A percentile compares a stretch with the other conserved stretches of the same genome.
Conservation (phyloP, 2,113 vertebrate species). For the Oxyruncus cristatus region DNA sequence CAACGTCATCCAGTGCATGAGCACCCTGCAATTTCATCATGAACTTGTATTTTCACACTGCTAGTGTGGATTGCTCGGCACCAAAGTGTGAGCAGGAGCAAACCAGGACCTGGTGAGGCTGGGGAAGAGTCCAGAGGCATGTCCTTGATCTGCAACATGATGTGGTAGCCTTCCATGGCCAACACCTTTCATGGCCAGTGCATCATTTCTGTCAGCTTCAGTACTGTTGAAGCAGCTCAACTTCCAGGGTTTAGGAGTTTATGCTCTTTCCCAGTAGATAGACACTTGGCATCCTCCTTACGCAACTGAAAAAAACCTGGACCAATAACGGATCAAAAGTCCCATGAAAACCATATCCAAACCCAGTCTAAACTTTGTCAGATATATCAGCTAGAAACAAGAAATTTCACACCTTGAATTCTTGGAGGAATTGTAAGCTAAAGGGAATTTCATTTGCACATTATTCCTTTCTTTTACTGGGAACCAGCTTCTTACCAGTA, state of each 20-base stretch:
- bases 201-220: neutral
- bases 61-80: rapidly evolving
- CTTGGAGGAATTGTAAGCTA: neutral
- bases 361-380: neutral
- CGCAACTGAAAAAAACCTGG: neutral
- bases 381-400: neutral
- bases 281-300: neutral
- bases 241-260: neutral
- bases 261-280: neutral
- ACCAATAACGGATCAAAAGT: neutral
- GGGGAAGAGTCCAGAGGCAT: neutral
- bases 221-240: neutral
- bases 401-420: neutral
- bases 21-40: neutral
- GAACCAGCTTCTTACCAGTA: neutral
- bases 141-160: neutral
- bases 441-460: neutral
- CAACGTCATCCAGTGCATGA: rapidly evolving
- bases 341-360: neutral
- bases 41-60: neutral
- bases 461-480: neutral
- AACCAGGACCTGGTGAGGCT: rapidly evolving
- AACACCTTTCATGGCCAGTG: neutral
- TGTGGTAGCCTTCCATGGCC: rapidly evolving
- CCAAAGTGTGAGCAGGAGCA: neutral